Base-by-base conservation (phyloP, 2,888 invertebrate species). In the Stegophylla sp. region DNA sequence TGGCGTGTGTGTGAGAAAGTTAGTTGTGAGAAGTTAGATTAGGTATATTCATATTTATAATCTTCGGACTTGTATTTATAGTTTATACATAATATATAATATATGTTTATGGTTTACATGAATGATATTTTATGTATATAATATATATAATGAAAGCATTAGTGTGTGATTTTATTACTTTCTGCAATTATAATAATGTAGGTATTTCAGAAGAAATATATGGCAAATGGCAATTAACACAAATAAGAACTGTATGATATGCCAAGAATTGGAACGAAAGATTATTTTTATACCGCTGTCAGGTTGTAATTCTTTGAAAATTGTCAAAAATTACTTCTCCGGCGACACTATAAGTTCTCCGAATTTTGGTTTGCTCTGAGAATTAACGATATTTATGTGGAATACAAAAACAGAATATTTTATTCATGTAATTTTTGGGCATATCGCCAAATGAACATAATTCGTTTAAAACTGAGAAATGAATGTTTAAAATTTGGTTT, bases 261-360 rank as follows among this genome's bases (percentile, higher is more conserved):
- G 75, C 75, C 75, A 76, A 76, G 64, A 76, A 66, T 41, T 76
- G 75, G 53, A 66, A 34, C 3, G 51, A 26, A 75, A 69, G 51
- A 76, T 64, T 76, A 76, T 76, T 53, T 76, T 66, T 66, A 41
- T 41, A 64, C 41, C 26, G 0, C 5, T 13, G 23, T 64, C 7
- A 26, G 15, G n/a, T 23, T n/a, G 20, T 66, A 64, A 75, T 53
- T 76, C 41, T 66, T 64, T 10, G 23, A 41, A 53, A 66, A 66
- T 66, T 53, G 75, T 76, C 51, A 53, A 76, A 64, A 66, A 43
- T 53, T 53, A 66, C 75, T 53, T 26, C 28, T 74, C 48, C 28
- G 1, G 28, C 23, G 34, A 15, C 23, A 7, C 43, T 17, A n/a
- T 20, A 26, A 74, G 41, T 41, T 53, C 1, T 72, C 26, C 34